Conservation (phyloP, 1,140 invertebrate species). For the Branchinecta lindahli region DNA sequence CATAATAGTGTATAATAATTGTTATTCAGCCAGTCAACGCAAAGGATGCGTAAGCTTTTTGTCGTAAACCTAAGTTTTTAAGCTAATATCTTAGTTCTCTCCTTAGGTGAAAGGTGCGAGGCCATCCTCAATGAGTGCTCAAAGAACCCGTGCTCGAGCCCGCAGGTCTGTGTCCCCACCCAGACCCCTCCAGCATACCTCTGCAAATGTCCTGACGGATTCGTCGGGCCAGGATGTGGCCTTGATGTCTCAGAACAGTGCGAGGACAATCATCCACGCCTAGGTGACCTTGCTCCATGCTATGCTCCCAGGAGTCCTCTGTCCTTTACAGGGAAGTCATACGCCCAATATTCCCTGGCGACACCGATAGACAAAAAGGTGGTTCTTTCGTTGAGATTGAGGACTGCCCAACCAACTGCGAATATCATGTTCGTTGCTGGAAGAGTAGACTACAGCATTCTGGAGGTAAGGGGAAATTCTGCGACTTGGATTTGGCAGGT, state of each 20-base stretch:
- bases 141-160: conserved; percentile 48
- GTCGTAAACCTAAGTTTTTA: too few relatives aligned
- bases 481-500: background rate
- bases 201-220: conserved; percentile 59
- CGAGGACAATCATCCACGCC: conserved; percentile 46
- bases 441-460: conserved; percentile 69
- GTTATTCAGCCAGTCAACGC: too few relatives aligned
- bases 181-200: conserved; percentile 49
- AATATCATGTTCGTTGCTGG: conserved; percentile 72
- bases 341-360: conserved; percentile 54
- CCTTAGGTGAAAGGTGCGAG: conserved; percentile 33
- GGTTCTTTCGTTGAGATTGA: conserved; percentile 56
- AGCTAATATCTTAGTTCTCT: background rate
- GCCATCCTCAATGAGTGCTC: conserved; percentile 58
- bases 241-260: conserved; percentile 24
- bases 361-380: conserved; percentile 59
- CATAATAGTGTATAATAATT: too few relatives aligned
- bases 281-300: conserved; percentile 47
- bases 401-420: conserved; percentile 68
- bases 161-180: conserved; percentile 57
- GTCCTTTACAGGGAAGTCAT: conserved; percentile 67
- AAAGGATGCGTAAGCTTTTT: too few relatives aligned
- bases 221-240: conserved; percentile 33
- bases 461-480: conserved; percentile 44
- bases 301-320: conserved; percentile 52